These are phyloP conservation scores for Ypsolopha sequella DNA, from an alignment of 2,888 invertebrate species.

Conservation along the genomic window DNA sequence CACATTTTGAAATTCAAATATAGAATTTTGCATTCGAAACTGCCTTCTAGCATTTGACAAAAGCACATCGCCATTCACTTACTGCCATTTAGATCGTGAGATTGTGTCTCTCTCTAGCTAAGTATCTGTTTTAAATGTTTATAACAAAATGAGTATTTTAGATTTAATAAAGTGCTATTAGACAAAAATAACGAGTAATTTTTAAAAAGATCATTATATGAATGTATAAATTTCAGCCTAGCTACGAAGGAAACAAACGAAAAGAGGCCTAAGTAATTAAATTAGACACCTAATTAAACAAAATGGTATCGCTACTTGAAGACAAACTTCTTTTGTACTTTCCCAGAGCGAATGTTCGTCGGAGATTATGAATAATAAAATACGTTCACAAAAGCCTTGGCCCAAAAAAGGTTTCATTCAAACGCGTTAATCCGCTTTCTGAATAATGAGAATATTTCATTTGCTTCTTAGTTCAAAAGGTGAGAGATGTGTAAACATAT, in stretches of 20 bases:
- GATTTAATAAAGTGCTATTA: no score
- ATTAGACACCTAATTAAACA: slow-evolving; percentile 15
- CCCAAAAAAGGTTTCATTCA: slow-evolving; percentile 17
- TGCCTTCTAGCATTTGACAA: slow-evolving; percentile 30
- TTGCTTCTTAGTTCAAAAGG: slow-evolving; percentile 11
- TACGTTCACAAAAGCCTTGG: slow-evolving; percentile 21
- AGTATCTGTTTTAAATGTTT: neutral
- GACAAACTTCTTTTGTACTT: slow-evolving; percentile 18
- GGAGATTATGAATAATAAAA: slow-evolving; percentile 23
- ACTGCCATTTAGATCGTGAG: slow-evolving; percentile 25
- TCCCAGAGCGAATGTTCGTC: slow-evolving; percentile 20
- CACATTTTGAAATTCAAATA: slow-evolving; percentile 64
- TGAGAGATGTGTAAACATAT: slow-evolving; percentile 7
- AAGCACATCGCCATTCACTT: neutral
- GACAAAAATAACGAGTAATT: no score
- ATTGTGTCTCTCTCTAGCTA: slow-evolving; percentile 14
- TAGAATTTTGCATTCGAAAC: slow-evolving; percentile 61
- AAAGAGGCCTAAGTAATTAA: slow-evolving; percentile 8
- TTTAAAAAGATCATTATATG: no score
- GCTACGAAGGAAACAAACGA: neutral
- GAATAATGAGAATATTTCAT: slow-evolving; percentile 15
- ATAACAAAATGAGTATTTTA: no score
- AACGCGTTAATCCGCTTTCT: slow-evolving; percentile 19
- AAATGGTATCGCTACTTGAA: slow-evolving; percentile 13
- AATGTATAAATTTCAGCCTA: neutral